Evolutionary conservation across 2,113 vertebrate genomes (phyloP).

Genomic region (Passer montanus): DNA sequence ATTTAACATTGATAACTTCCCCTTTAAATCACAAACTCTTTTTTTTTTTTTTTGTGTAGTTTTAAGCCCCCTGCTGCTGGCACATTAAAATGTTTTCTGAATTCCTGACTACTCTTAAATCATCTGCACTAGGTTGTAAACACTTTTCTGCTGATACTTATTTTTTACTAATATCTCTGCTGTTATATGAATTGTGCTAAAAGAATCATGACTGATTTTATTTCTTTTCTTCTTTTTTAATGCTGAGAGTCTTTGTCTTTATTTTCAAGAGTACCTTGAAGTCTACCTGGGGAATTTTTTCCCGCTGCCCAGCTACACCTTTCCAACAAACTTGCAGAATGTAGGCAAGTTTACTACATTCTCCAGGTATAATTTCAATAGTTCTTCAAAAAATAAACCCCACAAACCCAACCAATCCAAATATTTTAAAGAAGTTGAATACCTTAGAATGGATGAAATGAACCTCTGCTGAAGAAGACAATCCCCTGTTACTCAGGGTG

Average conservation of each 20-base stretch:
- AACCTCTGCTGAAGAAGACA: neutral
- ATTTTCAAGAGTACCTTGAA: constrained; percentile 3
- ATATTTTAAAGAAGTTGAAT: neutral
- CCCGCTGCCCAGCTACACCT: neutral
- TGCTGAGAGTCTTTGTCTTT: neutral
- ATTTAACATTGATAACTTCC: neutral
- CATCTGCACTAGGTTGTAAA: constrained; percentile 37
- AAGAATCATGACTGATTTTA: neutral
- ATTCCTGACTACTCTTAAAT: constrained; percentile 58
- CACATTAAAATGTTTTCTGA: constrained; percentile 49
- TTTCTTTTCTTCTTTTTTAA: neutral
- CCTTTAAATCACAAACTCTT: constrained; percentile 28
- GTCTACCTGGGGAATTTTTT: neutral
- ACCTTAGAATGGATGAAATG: neutral
- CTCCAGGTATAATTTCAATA: neutral
- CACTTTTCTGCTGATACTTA: constrained; percentile 55
- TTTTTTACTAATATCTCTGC: constrained; percentile 45
- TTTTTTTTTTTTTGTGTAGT: neutral
- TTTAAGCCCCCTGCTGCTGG: constrained; percentile 46
- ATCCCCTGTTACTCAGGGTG: neutral
- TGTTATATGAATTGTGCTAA: constrained; percentile 36
- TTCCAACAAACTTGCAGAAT: neutral
- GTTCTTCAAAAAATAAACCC: neutral
- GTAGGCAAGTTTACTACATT: neutral
- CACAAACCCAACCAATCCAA: neutral